Conservation (phyloP, 2,113 vertebrate genomes). For the Clinocottus analis region DNA sequence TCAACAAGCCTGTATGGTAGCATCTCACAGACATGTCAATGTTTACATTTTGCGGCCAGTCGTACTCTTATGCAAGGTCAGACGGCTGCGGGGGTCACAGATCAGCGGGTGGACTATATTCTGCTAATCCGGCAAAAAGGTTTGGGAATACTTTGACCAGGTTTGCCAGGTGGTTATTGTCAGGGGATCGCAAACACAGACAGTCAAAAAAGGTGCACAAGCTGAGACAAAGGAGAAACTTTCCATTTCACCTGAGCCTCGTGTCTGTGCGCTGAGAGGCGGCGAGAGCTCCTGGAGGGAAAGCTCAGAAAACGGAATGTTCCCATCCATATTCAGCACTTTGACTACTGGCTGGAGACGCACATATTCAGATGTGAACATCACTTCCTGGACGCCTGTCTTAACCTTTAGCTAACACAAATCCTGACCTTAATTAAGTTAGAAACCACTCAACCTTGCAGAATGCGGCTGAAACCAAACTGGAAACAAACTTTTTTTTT, state of each 20-base stretch:
- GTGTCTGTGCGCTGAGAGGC: not conserved
- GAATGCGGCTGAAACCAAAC: not conserved
- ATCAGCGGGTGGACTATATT: not conserved
- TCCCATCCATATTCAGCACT: not conserved
- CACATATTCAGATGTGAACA: not conserved
- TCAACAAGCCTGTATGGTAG: conserved; percentile 20
- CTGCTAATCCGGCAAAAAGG: not conserved
- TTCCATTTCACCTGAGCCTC: not conserved
- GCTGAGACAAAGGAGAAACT: not conserved
- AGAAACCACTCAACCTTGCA: not conserved
- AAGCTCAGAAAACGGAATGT: not conserved
- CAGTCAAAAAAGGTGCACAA: conserved; percentile 24
- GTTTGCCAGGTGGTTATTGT: not conserved
- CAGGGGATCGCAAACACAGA: not conserved
- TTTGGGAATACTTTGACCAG: not conserved
- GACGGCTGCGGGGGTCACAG: not conserved
- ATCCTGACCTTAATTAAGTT: not conserved
- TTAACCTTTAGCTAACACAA: not conserved
- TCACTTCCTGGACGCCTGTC: not conserved
- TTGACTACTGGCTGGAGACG: not conserved
- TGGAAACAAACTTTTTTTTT: not conserved
- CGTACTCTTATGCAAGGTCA: not conserved
- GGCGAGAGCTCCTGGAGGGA: not conserved
- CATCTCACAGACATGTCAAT: not conserved
- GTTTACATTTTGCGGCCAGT: conserved; percentile 1